These are phyloP conservation scores for Brachymystax lenok DNA, from an alignment of 2,797 vertebrate genomes.

Conservation along the genomic window DNA sequence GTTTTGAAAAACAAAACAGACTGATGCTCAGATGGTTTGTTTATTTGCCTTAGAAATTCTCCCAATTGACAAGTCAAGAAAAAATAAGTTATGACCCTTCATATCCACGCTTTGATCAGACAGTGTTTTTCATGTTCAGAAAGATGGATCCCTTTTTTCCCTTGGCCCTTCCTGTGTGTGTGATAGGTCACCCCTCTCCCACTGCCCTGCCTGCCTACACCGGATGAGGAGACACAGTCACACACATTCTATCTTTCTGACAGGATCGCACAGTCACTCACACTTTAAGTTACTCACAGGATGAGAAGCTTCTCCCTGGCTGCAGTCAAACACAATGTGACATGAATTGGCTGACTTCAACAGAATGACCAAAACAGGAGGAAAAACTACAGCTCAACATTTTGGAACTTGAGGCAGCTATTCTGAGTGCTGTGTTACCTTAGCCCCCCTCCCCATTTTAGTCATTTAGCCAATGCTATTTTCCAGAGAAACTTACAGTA, in stretches of 20 bases:
- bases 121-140: constrained; percentile 56
- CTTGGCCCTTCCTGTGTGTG: constrained; percentile 49
- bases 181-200: constrained; percentile 65
- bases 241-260: no score
- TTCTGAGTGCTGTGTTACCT: constrained; percentile 1
- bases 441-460: background rate
- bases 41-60: constrained; percentile 34
- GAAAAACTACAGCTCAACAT: constrained; percentile 10
- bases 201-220: constrained; percentile 24
- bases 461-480: no score
- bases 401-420: constrained; percentile 8
- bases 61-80: constrained; percentile 22
- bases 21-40: constrained; percentile 12
- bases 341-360: background rate
- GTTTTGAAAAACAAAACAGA: no score
- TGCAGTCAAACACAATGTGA: constrained; percentile 7
- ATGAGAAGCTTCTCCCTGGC: constrained; percentile 2
- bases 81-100: constrained; percentile 22
- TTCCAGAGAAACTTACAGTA: no score
- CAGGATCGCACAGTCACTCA: constrained; percentile 28
- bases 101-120: constrained; percentile 48
- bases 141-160: constrained; percentile 37
- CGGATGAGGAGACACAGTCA: background rate
- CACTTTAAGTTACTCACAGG: background rate
- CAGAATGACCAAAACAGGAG: background rate